phyloP scores from a whole-genome alignment of 2,797 vertebrate genomes.

The Hoplostethus mediterraneus region DNA sequence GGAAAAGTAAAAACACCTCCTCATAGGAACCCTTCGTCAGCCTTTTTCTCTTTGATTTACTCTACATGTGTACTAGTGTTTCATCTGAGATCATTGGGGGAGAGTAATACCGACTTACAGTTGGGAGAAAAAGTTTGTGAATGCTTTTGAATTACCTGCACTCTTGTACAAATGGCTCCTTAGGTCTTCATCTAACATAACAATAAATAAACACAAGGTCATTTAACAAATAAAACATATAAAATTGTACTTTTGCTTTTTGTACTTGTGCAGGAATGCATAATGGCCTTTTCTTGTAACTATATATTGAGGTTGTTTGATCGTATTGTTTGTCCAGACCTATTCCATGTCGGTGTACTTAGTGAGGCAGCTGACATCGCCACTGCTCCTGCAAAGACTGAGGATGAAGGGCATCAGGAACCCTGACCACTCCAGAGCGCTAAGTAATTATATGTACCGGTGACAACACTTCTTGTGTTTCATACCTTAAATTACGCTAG shows the following conservation, averaged over 20 bases:
- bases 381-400: constrained; percentile 94
- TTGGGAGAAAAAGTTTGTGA: no score
- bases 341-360: constrained; percentile 98
- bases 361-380: constrained; percentile 96
- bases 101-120: not conserved
- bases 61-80: not conserved
- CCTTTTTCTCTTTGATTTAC: not conserved
- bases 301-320: not conserved
- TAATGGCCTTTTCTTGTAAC: no score
- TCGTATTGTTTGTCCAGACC: constrained; percentile 81
- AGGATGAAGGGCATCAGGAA: constrained; percentile 98
- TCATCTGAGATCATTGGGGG: not conserved
- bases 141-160: no score
- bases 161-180: no score
- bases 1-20: constrained; percentile 88
- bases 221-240: no score
- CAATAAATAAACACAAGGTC: no score
- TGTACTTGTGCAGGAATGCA: no score
- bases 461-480: not conserved
- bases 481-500: not conserved
- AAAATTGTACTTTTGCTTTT: no score
- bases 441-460: constrained; percentile 86
- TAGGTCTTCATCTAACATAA: no score
- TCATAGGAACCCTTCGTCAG: not conserved
- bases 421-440: constrained; percentile 97